Evolutionary conservation across 2,113 vertebrate genomes (phyloP).

Genomic region (Ranitomeya imitator): DNA sequence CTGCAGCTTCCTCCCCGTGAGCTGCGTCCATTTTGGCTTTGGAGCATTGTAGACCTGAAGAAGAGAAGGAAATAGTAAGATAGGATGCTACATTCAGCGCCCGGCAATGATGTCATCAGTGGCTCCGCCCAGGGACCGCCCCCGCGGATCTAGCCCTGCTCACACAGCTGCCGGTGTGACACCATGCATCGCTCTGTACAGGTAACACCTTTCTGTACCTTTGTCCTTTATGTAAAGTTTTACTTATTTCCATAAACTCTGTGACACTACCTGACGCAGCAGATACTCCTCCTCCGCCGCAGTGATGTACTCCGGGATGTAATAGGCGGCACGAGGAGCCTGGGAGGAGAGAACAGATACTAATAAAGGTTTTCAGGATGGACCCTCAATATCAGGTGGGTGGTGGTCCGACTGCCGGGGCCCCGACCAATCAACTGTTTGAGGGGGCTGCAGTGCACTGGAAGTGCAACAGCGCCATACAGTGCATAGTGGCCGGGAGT

Average conservation of each 20-base stretch:
- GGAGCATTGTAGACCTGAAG: constrained; percentile 81
- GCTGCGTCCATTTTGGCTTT: constrained; percentile 89
- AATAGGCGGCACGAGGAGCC: constrained; percentile 80
- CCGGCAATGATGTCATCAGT: too few species aligned
- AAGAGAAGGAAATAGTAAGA: background rate
- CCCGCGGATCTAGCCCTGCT: background rate
- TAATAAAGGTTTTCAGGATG: too few species aligned
- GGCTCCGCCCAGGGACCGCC: too few species aligned
- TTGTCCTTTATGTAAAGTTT: background rate
- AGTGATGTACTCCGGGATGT: constrained; percentile 85
- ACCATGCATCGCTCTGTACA: background rate
- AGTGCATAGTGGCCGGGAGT: too few species aligned
- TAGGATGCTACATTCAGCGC: background rate
- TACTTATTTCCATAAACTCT: background rate
- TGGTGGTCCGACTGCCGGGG: too few species aligned
- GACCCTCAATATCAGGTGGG: too few species aligned
- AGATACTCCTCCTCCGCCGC: constrained; percentile 80
- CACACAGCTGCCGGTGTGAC: background rate
- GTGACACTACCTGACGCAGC: constrained; percentile 74
- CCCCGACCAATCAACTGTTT: too few species aligned
- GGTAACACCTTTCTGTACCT: too few species aligned
- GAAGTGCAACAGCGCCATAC: too few species aligned
- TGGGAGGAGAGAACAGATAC: constrained; percentile 56
- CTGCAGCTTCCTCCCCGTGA: constrained; percentile 83
- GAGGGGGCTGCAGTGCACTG: too few species aligned